Evolutionary conservation across 1,140 invertebrate genomes (phyloP).

Genomic region (Drosophila funebris): DNA sequence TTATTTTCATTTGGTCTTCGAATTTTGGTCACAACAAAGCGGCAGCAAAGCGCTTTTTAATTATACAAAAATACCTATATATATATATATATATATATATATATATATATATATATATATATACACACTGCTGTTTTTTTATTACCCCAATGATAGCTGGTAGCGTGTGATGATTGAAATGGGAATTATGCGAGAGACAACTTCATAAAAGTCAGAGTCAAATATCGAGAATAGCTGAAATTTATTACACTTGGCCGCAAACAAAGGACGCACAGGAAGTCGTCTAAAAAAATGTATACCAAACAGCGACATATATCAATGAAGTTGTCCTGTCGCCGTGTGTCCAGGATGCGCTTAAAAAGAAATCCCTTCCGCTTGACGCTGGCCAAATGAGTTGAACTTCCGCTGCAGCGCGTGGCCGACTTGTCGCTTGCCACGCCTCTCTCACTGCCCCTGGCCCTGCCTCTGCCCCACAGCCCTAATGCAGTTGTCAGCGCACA

Average conservation of each 20-base stretch:
- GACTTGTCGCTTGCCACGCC: slow-evolving; percentile 46
- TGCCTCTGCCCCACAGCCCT: slow-evolving; percentile 6
- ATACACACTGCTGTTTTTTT: slow-evolving; percentile 15
- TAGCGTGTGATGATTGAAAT: slow-evolving; percentile 35
- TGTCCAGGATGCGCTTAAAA: slow-evolving; percentile 78
- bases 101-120: not conserved
- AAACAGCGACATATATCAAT: slow-evolving; percentile 71
- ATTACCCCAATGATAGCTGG: slow-evolving; percentile 25
- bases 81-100: not conserved
- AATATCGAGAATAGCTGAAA: slow-evolving; percentile 5
- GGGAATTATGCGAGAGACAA: slow-evolving; percentile 10
- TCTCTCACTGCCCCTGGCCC: too few species aligned
- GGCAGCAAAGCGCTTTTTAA: slow-evolving; percentile 39
- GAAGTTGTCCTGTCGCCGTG: slow-evolving; percentile 66
- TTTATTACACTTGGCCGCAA: slow-evolving; percentile 29
- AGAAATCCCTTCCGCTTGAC: slow-evolving; percentile 72
- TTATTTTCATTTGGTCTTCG: slow-evolving; percentile 5
- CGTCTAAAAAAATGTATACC: slow-evolving; percentile 44
- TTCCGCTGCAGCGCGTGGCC: slow-evolving; percentile 73
- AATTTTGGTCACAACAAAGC: slow-evolving; percentile 22
- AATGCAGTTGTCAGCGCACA: slow-evolving; percentile 65
- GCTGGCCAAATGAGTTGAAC: slow-evolving; percentile 75
- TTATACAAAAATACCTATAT: slow-evolving; percentile 15
- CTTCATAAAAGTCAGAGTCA: slow-evolving; percentile 6
- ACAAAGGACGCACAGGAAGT: slow-evolving; percentile 62